Evolutionary conservation across 2,797 vertebrate species (phyloP), one percentile per base, ranked within the genome.

Genomic region (Erithacus rubecula): DNA sequence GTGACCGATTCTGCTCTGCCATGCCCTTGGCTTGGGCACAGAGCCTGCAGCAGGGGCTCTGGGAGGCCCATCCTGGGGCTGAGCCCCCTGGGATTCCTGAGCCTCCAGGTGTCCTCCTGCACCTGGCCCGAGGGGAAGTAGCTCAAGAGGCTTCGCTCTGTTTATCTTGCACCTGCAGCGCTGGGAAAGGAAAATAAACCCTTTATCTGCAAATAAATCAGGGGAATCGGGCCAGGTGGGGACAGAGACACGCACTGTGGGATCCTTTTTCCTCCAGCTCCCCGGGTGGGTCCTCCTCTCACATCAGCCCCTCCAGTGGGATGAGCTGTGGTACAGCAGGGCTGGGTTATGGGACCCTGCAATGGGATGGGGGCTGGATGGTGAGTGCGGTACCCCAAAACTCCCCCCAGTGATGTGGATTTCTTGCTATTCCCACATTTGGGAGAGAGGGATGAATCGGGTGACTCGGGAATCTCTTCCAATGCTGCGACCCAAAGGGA

Each of bases 101-200:
- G 46, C 6, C 1, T 0, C 0, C 3, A 9, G 51, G 44, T 34
- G 52, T 74, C 26, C 49, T 22, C 36, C 2, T 1, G 87, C 83
- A 68, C 87, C 78, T 27, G 29, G 20, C 39, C 83, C 7, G 1
- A 78, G 81, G 1, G 93, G 89, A 93, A 92, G 84, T 37, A 21
- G 27, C 76, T 86, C 0, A 0, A 63, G 95, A 94, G 74, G 32
- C 41, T 89, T 59, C 0, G 0, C 26, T 2, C 5, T 94, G 93
- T 95, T 96, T 94, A 41, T 79, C 56, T 62, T 89, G 85, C 15
- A 24, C 75, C 85, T 36, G 30, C 46, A 12, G 39, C 0, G 2
- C 75, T 95, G 94, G 87, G 95, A 94, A 95, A 95, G 20, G 87
- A 89, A 95, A 96, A 96, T 36, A 95, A 94, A 85, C 22, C 24